Evolutionary conservation across 2,797 vertebrate species (phyloP).

Genomic region (Tragelaphus eurycerus): DNA sequence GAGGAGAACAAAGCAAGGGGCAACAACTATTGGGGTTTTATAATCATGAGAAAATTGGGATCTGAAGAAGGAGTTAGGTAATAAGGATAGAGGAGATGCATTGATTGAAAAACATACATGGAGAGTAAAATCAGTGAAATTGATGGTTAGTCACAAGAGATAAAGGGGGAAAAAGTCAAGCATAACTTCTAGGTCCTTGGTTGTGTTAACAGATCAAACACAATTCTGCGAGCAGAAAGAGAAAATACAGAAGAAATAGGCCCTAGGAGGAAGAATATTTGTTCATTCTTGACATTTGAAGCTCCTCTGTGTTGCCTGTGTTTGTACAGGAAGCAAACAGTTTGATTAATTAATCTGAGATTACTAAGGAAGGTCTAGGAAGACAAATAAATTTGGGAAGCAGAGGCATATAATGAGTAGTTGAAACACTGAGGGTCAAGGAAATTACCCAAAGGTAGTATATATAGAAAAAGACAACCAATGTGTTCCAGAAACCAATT

Average conservation of each 20-base stretch:
- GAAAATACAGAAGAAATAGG: neutral
- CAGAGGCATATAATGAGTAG: neutral
- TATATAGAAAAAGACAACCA: neutral
- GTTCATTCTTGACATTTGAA: constrained; percentile 29
- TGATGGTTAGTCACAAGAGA: neutral
- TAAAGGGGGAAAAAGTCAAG: neutral
- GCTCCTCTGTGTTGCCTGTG: neutral
- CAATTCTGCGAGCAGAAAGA: neutral
- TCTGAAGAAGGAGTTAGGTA: neutral
- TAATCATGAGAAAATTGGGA: neutral
- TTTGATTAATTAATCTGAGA: constrained; percentile 40
- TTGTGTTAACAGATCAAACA: neutral
- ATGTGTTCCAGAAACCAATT: neutral
- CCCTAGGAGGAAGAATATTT: neutral
- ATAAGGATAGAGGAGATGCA: neutral
- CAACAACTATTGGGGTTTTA: neutral
- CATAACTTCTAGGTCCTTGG: neutral
- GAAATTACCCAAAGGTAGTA: neutral
- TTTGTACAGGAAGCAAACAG: neutral
- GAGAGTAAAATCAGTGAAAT: neutral
- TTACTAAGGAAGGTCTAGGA: neutral
- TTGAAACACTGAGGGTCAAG: neutral
- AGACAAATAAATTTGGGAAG: neutral
- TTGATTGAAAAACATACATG: neutral
- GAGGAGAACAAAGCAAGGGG: neutral